Conservation (phyloP, 2,113 vertebrate genomes). For the Oenanthe melanoleuca region DNA sequence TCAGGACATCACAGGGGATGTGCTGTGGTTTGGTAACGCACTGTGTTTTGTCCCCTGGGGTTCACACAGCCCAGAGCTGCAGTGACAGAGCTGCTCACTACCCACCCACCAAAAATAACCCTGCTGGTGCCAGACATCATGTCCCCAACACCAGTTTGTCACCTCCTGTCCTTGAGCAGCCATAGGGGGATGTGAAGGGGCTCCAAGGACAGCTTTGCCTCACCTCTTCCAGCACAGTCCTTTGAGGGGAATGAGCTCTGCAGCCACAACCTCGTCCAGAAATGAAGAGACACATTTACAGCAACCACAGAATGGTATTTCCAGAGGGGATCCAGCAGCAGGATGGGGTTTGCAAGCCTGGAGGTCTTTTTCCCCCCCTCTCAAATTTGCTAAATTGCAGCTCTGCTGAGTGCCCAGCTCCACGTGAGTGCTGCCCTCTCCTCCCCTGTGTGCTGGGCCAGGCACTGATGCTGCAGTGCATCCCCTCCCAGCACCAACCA, state of each 20-base stretch:
- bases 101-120: not conserved
- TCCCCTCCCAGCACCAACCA: not conserved
- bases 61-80: not conserved
- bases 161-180: not conserved
- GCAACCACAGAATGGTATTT: not conserved
- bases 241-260: not conserved
- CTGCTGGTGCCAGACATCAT: not conserved
- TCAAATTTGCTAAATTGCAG: not conserved
- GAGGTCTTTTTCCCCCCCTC: not conserved
- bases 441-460: not conserved
- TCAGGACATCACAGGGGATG: not conserved
- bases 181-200: fast-evolving
- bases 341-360: not conserved
- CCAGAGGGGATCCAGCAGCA: not conserved
- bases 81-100: not conserved
- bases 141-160: not conserved
- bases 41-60: not conserved
- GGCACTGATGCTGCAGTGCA: not conserved
- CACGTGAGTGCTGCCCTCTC: fast-evolving
- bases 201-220: not conserved
- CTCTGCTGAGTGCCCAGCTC: not conserved
- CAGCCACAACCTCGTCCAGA: fast-evolving
- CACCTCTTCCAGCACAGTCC: not conserved
- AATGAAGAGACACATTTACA: not conserved
- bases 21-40: not conserved